Evolutionary conservation across 2,797 vertebrate species (phyloP).

Genomic region (Salmo trutta): DNA sequence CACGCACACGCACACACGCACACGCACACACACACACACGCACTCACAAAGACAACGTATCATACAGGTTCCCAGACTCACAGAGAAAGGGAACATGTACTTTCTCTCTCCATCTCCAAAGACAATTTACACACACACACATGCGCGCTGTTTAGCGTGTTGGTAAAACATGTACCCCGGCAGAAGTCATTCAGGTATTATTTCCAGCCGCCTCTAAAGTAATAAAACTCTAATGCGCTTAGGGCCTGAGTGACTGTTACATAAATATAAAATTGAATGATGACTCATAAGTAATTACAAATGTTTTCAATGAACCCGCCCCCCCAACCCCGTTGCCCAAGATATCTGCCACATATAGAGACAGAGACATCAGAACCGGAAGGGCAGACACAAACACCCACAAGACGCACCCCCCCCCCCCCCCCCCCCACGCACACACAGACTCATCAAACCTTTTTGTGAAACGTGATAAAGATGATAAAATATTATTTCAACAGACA

Average conservation of each 20-base stretch:
- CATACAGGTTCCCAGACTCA: background rate
- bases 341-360: background rate
- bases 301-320: no score
- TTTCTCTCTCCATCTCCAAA: background rate
- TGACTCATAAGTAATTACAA: no score
- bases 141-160: no score
- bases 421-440: background rate
- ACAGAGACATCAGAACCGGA: background rate
- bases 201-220: background rate
- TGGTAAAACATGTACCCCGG: no score
- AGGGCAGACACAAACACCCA: constrained; percentile 1
- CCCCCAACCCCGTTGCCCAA: background rate
- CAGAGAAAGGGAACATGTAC: background rate
- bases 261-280: background rate
- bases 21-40: background rate
- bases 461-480: background rate
- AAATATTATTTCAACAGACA: background rate
- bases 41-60: background rate
- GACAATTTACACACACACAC: background rate
- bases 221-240: constrained; percentile 1
- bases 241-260: constrained; percentile 5
- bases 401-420: background rate
- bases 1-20: no score
- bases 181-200: background rate
- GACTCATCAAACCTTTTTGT: background rate